Evolutionary conservation across 2,113 vertebrate species (phyloP).

Genomic region (Thunnus thynnus): DNA sequence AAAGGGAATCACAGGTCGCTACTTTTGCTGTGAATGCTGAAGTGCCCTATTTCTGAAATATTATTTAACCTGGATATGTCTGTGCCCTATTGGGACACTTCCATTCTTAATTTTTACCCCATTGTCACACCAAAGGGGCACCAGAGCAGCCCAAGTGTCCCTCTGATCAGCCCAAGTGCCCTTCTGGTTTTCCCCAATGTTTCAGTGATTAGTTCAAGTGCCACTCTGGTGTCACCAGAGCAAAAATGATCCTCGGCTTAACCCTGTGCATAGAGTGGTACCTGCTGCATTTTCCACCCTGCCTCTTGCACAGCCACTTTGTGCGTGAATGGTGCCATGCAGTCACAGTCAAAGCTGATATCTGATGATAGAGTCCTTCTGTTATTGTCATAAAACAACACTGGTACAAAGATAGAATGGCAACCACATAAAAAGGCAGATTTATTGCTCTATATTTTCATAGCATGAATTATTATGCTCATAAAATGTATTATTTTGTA

Average conservation of each 20-base stretch:
- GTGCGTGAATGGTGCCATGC: background rate
- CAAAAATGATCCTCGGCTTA: constrained; percentile 12
- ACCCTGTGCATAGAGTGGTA: background rate
- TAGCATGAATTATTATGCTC: constrained; percentile 13
- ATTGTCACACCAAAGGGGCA: constrained; percentile 24
- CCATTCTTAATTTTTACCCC: constrained; percentile 1
- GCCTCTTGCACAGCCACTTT: constrained; percentile 23
- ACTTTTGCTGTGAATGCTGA: background rate
- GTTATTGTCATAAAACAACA: constrained; percentile 14
- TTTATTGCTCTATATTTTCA: constrained; percentile 26
- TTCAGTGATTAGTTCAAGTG: constrained; percentile 47
- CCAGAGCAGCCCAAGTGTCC: constrained; percentile 33
- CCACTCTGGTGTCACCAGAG: constrained; percentile 42
- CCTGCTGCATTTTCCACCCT: constrained; percentile 12
- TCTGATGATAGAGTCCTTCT: constrained; percentile 9
- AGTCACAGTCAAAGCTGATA: constrained; percentile 27
- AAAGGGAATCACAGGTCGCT: too few species aligned
- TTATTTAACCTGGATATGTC: constrained; percentile 32
- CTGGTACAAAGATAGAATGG: background rate
- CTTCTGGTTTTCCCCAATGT: constrained; percentile 41
- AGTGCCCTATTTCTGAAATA: background rate
- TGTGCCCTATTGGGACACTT: background rate
- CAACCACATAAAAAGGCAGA: constrained; percentile 1
- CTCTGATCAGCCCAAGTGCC: constrained; percentile 59
- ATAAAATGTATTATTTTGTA: constrained; percentile 19